Conservation (phyloP, 2,113 vertebrate genomes). For the Tapirus terrestris region DNA sequence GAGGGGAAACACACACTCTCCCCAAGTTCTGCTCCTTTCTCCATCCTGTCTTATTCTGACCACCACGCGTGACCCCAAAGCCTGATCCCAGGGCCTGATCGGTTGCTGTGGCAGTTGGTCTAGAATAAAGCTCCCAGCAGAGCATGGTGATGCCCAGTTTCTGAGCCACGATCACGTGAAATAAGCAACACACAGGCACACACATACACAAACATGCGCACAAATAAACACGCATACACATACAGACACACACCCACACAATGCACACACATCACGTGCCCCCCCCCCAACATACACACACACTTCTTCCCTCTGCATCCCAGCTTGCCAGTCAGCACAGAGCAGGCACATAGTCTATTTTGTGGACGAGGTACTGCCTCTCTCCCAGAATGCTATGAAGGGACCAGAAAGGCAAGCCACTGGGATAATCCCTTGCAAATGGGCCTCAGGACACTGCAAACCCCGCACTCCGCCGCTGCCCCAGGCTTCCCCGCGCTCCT, state of each 20-base stretch:
- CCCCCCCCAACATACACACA: neutral
- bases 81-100: neutral
- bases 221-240: too few relatives aligned
- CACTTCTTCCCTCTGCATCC: too few relatives aligned
- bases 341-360: fast-evolving
- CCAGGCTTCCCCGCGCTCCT: fast-evolving
- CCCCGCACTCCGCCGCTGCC: neutral
- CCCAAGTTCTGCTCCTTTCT: neutral
- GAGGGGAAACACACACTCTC: neutral
- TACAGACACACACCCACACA: neutral
- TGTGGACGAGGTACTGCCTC: neutral
- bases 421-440: neutral
- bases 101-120: neutral
- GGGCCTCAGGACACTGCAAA: neutral
- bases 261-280: too few relatives aligned
- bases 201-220: neutral
- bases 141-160: neutral
- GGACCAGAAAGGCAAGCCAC: neutral
- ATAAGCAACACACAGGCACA: neutral
- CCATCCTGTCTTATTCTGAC: neutral
- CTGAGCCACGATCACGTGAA: neutral
- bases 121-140: neutral
- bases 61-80: fast-evolving
- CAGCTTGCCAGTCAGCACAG: neutral
- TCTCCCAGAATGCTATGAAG: neutral